Evolutionary conservation across 2,888 invertebrate genomes (phyloP), one percentile per base, ranked within the genome.

Genomic region (Baronia brevicornis): DNA sequence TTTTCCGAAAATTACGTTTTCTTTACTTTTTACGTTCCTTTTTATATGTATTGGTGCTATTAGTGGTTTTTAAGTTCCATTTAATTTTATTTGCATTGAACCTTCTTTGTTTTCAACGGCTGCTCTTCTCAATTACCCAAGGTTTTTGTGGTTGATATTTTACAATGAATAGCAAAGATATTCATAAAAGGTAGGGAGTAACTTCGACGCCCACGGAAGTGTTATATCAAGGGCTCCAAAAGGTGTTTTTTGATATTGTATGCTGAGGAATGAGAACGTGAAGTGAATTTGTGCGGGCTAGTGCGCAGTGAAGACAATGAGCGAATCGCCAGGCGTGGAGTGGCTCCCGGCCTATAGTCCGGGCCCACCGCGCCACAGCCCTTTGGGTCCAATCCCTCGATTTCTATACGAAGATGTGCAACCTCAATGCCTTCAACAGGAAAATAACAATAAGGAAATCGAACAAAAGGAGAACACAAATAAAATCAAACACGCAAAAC

Each of bases 401-500:
- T 84, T 82, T 51, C 62, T 84, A 12, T 84, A 80, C 57, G 84
- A 79, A 46, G 84, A 79, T 58, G 82, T 84, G 37, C 79, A 80
- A 52, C 75, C 78, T 12, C 55, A 73, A 40, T 62, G 68, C 15
- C 59, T 77, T 35, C 65, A 67, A 42, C 75, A 71, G 54, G 79
- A 82, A 52, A 84, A 84, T 49, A 84, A 84, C 51, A 82, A 80
- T 58, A 80, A 79, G 61, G 78, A 79, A 46, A 48, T 51, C 8
- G 80, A 77, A 31, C 73, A 69, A 45, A 78, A 79, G 48, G 79
- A 80, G 52, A 78, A 74, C 43, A 55, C 70, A 30, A 82, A 77
- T 49, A 79, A 78, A 65, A 79, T 77, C 44, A 84, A 85, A 57
- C 86, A 86, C 51, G 84, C 85, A 3, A 87, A 87, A 55, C 87